Base-by-base conservation (phyloP, 2,888 invertebrate species). In the Pristionchus fissidentatus region DNA sequence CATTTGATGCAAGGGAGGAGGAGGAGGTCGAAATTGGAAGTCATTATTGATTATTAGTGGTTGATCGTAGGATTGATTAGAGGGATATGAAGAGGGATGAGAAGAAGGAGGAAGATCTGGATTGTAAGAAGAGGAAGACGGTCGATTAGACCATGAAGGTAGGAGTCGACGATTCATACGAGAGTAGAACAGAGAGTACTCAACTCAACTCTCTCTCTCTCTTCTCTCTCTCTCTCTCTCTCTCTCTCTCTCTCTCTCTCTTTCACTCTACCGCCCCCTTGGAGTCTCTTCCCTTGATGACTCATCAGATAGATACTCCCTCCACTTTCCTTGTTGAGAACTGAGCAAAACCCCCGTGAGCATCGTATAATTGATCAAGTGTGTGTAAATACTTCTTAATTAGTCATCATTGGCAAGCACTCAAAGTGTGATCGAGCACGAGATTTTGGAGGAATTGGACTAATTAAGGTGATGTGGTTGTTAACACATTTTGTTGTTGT, bases 21-120 rank as follows among this genome's bases (percentile, higher is more conserved):
- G 78, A 55, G 78, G 78, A 78, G 75, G 46, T 46, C 75, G 75
- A 75, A 75, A 75, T 75, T 75, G 75, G 32, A 75, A 75, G 19
- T 75, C 75, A 75, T 75, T 75, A 35, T 55, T 55, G 78, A 78
- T 19, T 15, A 52, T 55, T 15, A 55, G 35, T n/a, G 49, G 35
- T 46, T 35, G 38, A n/a, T 78, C n/a, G n/a, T 41, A 52, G 10
- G 46, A 15, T 38, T 19, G 52, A 77, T 46, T n/a, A 32, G 13
- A 29, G 38, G 35, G 77, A 77, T 49, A 49, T 32, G 22, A 49
- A 77, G 43, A 46, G 46, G 77, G 29, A 49, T 26, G 73, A 38
- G 73, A n/a, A 73, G 46, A 1, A 35, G 35, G 55, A 78, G 35
- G 78, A 55, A 10, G 49, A 55, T 29, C n/a, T n/a, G 52, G 55